These are phyloP conservation scores for Mormyrus proboscirostris DNA, from an alignment of 2,797 vertebrate species.

Conservation along the genomic window DNA sequence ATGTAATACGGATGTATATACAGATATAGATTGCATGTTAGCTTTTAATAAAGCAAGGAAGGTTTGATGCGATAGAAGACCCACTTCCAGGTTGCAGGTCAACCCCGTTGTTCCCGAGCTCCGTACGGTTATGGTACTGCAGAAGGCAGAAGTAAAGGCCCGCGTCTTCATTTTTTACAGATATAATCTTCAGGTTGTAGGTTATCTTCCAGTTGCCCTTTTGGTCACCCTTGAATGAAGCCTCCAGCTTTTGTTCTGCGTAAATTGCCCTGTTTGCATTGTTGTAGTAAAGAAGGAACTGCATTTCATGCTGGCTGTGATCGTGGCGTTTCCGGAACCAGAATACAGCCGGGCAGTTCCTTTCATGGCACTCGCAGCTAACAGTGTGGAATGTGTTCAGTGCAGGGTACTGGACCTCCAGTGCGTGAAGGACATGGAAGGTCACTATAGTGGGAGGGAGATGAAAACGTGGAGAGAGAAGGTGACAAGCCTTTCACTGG, in stretches of 20 bases:
- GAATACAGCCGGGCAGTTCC: slow-evolving; percentile 1
- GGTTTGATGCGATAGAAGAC: neutral
- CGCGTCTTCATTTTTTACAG: neutral
- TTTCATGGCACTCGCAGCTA: neutral
- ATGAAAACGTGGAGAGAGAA: neutral
- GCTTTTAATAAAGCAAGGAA: neutral
- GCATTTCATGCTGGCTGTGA: neutral
- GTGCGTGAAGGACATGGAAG: neutral
- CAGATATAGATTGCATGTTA: neutral
- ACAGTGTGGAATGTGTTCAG: neutral
- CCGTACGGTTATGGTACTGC: neutral
- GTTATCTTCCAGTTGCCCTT: neutral
- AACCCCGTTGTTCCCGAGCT: neutral
- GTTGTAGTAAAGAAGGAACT: slow-evolving; percentile 21
- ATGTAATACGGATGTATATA: neutral
- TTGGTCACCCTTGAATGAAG: neutral
- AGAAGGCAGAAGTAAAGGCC: slow-evolving; percentile 19
- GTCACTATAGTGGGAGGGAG: neutral
- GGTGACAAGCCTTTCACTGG: neutral
- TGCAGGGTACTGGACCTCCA: slow-evolving; percentile 11
- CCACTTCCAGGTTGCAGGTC: slow-evolving; percentile 19
- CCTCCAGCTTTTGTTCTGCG: neutral
- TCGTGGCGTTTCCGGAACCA: neutral
- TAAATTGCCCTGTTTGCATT: neutral
- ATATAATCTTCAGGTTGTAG: neutral